Evolutionary conservation across 2,113 vertebrate genomes (phyloP).

Genomic region (Nothoprocta perdicaria): DNA sequence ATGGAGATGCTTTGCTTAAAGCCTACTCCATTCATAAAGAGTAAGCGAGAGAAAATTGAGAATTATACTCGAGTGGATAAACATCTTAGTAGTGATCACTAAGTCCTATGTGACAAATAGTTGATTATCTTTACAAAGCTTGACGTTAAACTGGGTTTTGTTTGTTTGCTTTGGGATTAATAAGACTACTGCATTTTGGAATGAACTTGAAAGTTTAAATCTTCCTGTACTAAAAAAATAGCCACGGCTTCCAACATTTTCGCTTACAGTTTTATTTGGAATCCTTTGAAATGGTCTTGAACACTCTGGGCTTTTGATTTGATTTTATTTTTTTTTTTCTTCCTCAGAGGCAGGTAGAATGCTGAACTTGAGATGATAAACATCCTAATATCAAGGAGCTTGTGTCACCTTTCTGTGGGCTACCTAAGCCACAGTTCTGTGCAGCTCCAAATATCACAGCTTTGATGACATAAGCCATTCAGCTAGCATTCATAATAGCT

Average conservation of each 20-base stretch:
- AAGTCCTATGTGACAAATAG: not conserved
- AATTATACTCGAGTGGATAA: not conserved
- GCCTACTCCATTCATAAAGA: not conserved
- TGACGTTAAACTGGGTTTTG: not conserved
- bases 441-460: not conserved
- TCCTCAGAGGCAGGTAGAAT: not conserved
- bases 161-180: not conserved
- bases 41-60: not conserved
- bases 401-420: not conserved
- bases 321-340: not conserved
- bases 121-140: slow-evolving; percentile 7
- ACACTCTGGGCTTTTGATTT: too few species aligned
- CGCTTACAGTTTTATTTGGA: not conserved
- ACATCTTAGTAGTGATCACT: slow-evolving; percentile 11
- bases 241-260: not conserved
- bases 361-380: not conserved
- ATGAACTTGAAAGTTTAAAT: not conserved
- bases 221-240: too few species aligned
- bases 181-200: not conserved
- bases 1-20: not conserved
- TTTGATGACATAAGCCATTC: not conserved
- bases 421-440: not conserved
- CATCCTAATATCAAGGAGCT: not conserved
- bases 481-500: not conserved
- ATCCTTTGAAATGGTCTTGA: not conserved